Conservation (phyloP, 2,888 invertebrate genomes). For the Dichetophora obliterata region DNA sequence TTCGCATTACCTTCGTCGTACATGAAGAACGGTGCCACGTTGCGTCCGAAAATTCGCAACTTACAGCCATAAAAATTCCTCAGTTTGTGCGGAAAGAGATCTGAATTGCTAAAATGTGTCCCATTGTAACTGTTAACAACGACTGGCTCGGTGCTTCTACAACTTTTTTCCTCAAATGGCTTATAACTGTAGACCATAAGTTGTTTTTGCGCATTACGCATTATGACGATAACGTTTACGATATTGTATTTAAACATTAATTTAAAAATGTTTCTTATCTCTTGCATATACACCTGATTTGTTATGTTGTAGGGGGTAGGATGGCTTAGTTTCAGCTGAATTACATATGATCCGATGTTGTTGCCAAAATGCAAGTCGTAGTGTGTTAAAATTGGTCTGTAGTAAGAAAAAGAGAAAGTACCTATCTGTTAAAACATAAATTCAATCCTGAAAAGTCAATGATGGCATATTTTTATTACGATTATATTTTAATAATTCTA, state of each 20-base stretch:
- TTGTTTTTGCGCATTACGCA: neutral
- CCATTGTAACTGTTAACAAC: slow-evolving; percentile 18
- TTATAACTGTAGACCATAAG: slow-evolving; percentile 25
- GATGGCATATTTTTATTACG: no score
- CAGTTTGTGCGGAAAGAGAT: slow-evolving; percentile 30
- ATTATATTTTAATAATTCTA: no score
- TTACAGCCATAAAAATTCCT: slow-evolving; percentile 36
- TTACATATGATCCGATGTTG: slow-evolving; percentile 16
- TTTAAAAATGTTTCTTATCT: slow-evolving; percentile 16
- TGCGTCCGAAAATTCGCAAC: slow-evolving; percentile 23
- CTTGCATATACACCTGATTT: neutral
- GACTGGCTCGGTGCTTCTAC: slow-evolving; percentile 21
- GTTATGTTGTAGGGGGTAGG: neutral
- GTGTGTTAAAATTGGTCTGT: slow-evolving; percentile 27
- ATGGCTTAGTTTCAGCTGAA: neutral
- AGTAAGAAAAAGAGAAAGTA: neutral
- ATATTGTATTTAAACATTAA: slow-evolving; percentile 30
- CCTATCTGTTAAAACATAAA: no score
- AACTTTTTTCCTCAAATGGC: slow-evolving; percentile 17
- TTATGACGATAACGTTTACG: slow-evolving; percentile 25
- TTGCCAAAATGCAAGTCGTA: slow-evolving; percentile 3
- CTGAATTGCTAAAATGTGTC: slow-evolving; percentile 19
- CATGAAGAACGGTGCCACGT: slow-evolving; percentile 33
- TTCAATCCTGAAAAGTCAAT: no score
- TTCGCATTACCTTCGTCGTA: neutral